These are phyloP conservation scores for Labroides dimidiatus DNA, from an alignment of 2,797 vertebrate genomes.

Conservation along the genomic window DNA sequence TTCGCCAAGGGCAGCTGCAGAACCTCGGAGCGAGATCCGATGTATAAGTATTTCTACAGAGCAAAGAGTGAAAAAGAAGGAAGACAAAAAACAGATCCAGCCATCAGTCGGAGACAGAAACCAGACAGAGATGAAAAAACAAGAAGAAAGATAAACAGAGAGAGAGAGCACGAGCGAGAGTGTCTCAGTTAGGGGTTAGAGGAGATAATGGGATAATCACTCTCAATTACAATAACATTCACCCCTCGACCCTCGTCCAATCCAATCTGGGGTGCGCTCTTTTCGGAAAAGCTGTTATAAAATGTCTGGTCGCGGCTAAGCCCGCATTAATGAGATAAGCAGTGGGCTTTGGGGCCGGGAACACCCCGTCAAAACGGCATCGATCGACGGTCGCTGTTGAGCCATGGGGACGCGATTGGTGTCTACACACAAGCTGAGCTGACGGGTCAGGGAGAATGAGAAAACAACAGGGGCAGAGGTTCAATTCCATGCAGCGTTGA, in stretches of 20 bases:
- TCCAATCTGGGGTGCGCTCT: conserved; percentile 69
- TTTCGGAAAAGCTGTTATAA: conserved; percentile 73
- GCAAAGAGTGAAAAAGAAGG: conserved; percentile 1
- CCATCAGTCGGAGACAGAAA: conserved; percentile 50
- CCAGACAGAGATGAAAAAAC: conserved; percentile 55
- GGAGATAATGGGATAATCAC: conserved; percentile 81
- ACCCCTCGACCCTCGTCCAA: conserved; percentile 60
- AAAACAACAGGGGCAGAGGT: conserved; percentile 57
- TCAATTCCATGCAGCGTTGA: conserved; percentile 40
- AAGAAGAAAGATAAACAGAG: conserved; percentile 60
- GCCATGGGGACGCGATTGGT: conserved; percentile 21
- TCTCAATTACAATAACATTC: conserved; percentile 82
- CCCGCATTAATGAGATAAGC: conserved; percentile 78
- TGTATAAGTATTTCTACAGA: conserved; percentile 86
- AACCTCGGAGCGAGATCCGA: conserved; percentile 85
- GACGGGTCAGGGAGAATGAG: conserved; percentile 26
- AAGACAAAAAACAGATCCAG: conserved; percentile 56
- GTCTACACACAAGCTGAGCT: conserved; percentile 26
- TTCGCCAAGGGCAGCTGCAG: conserved; percentile 89
- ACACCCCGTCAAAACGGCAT: conserved; percentile 56
- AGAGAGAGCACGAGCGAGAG: conserved; percentile 36
- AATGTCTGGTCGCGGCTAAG: conserved; percentile 66
- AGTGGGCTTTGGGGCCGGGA: conserved; percentile 51
- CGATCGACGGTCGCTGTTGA: conserved; percentile 30
- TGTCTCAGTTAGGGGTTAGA: conserved; percentile 64